Evolutionary conservation across 1,140 invertebrate species (phyloP), one percentile per base, ranked within the genome.

Genomic region (Tetramorium parvispinum): DNA sequence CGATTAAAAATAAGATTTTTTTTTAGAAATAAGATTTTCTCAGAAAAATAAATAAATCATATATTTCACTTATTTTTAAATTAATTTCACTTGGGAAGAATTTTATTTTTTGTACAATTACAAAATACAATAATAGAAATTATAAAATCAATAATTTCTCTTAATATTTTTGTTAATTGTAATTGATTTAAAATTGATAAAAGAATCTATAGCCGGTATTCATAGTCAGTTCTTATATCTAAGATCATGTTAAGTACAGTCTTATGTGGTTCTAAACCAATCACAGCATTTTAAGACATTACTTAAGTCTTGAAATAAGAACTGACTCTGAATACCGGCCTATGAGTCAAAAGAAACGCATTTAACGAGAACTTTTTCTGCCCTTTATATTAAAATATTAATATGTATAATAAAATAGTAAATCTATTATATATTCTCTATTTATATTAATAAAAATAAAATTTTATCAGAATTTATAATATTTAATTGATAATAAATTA

Each of bases 371-470:
- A 18, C 2, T 32, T 32, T 32, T 32, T 32, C 32, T 21, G 27
- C n/a, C 8, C 24, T 51, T n/a, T 32, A 51, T 18, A 71, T 51
- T 51, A 32, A 32, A 11, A 4, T 71, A 53, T 32, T 49, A 0
- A 70, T 49, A 49, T 4, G 32, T 43, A 43, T 16, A 68, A 68
- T 24, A 49, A 71, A 71, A 8, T n/a, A 71, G 43, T 18, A 70
- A n/a, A 2, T 71, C 24, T 0, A 7, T 16, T 68, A 24, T 27
- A 51, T 32, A 1, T 5, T 70, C 5, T 70, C 7, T 18, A 10
- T 70, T n/a, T n/a, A n/a, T 53, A 53, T n/a, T 51, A 53, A 32
- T 27, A 70, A 51, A 27, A 49, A 32, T 70, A 53, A 71, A n/a
- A 53, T 37, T 53, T 10, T 71, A 32, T 18, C 2, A 0, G 6